These are phyloP conservation scores for Monochamus saltuarius DNA, from an alignment of 1,140 invertebrate species.

Conservation along the genomic window DNA sequence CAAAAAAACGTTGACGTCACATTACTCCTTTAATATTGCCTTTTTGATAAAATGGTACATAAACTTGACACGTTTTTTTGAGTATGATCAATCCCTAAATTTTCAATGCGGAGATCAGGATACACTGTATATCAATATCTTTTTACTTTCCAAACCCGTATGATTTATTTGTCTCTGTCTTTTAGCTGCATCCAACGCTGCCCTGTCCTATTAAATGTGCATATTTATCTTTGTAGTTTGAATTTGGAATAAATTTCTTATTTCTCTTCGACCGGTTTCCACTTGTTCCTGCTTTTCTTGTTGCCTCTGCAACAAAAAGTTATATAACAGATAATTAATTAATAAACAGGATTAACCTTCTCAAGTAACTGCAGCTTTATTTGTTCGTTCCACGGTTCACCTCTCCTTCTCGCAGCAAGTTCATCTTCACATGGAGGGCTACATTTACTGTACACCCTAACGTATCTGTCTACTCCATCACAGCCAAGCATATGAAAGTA, in stretches of 20 bases:
- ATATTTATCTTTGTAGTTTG: constrained; percentile 89
- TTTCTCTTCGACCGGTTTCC: constrained; percentile 49
- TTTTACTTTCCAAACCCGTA: constrained; percentile 82
- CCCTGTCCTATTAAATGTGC: constrained; percentile 85
- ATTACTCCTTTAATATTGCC: too few species aligned
- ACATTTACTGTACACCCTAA: constrained; percentile 82
- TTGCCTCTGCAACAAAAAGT: constrained; percentile 43
- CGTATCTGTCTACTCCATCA: constrained; percentile 84
- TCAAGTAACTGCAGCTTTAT: constrained; percentile 64
- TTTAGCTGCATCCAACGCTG: constrained; percentile 83
- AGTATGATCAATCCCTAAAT: too few species aligned
- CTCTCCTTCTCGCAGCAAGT: constrained; percentile 71
- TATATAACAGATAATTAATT: constrained; percentile 40
- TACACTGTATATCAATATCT: too few species aligned
- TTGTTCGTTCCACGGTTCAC: constrained; percentile 81
- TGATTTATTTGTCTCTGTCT: constrained; percentile 81
- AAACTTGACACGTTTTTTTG: too few species aligned
- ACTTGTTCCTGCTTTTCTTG: constrained; percentile 50
- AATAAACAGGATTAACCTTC: too few species aligned
- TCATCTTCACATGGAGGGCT: constrained; percentile 85
- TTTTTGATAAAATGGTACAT: too few species aligned
- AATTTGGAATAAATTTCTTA: constrained; percentile 58
- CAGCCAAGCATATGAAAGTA: constrained; percentile 87
- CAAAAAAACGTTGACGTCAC: too few species aligned
- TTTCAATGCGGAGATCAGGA: too few species aligned